phyloP scores from a whole-genome alignment of 2,113 vertebrate species.

The Felis catus region F.catus_Fca126_mat1.0 CM031420.1:68239501-68240000 shows the following conservation, averaged over 20 bases:
- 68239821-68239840: constrained; percentile 9
- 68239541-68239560: neutral
- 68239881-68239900: neutral
- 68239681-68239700: neutral
- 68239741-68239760: neutral
- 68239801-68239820: neutral
- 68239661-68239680: neutral
- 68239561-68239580: neutral
- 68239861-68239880: neutral
- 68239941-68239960: constrained; percentile 23
- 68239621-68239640: neutral
- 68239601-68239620: neutral
- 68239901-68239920: neutral
- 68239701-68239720: neutral
- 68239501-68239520: neutral
- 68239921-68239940: neutral
- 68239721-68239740: neutral
- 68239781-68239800: neutral
- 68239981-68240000: neutral
- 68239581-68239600: neutral
- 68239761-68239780: constrained; percentile 5
- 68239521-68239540: neutral
- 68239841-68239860: neutral
- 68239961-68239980: constrained; percentile 14
- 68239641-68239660: neutral